A percentile compares a stretch with the other conserved stretches of the same genome.
Evolutionary conservation across 30 jellyfish, hydroid and myxozoan genomes (phyloP).

Genomic region (Haliclystus octoradiatus): DNA sequence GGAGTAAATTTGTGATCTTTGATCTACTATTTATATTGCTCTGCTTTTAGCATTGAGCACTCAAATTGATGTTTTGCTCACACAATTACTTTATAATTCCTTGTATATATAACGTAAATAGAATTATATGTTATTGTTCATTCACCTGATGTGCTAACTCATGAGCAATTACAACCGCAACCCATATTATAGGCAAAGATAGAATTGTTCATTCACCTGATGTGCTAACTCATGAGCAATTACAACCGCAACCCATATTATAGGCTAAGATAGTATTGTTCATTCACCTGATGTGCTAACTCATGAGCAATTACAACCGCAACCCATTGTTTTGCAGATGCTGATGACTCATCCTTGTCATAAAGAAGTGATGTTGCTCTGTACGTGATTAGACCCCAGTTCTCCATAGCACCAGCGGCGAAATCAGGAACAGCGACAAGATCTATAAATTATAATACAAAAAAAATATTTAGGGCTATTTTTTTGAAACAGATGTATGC

Average conservation of each 20-base stretch:
- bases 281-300: slow-evolving; percentile 81
- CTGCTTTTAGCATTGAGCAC: no score
- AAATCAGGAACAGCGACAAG: slow-evolving; percentile 88
- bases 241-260: slow-evolving; percentile 95
- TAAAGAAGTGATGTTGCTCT: slow-evolving; percentile 71
- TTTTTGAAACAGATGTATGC: no score
- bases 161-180: slow-evolving; percentile 88
- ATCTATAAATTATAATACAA: slow-evolving; percentile 28
- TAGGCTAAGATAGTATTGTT: no score
- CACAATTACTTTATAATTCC: no score
- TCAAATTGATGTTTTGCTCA: no score
- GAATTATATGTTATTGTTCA: no score
- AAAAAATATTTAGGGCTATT: no score
- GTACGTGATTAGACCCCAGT: slow-evolving; percentile 91
- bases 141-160: slow-evolving; percentile 91
- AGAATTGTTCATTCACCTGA: slow-evolving; percentile 63
- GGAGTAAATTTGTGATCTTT: no score
- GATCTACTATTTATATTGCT: no score
- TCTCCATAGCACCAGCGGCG: slow-evolving; percentile 98
- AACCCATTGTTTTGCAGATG: slow-evolving; percentile 81
- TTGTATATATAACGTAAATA: no score
- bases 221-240: slow-evolving; percentile 93
- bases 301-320: slow-evolving; percentile 92
- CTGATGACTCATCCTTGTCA: slow-evolving; percentile 62
- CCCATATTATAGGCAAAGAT: no score